Base-by-base conservation (phyloP, 2,888 invertebrate genomes). In the Drosophila borealis region DNA sequence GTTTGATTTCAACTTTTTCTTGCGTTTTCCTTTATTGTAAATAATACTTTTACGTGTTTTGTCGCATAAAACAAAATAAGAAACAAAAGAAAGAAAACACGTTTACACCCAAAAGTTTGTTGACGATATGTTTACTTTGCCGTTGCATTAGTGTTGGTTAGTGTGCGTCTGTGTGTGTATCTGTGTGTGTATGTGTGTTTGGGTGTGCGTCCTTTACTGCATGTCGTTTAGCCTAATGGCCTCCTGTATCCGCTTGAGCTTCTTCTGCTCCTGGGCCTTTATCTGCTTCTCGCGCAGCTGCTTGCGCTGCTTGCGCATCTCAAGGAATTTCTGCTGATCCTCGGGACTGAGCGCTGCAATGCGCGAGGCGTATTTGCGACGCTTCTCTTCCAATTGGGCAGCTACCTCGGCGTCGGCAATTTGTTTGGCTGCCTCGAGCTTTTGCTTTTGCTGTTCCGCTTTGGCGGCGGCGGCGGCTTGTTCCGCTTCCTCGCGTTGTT, bases 311-410 rank as follows among this genome's bases (percentile, higher is more conserved):
- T 88, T 89, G 64, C 92, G 88, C 73, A 85, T 79, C 60, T 91
- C 89, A 25, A 89, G 81, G 80, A 92, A 92, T 63, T 78, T 75
- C 54, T 70, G 66, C 39, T 90, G 92, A 60, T 90, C 88, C 74
- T 92, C 92, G 36, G 91, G 91, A 42, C 88, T 81, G 8, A 92
- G 80, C 0, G 80, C 78, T 10, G 88, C 70, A 17, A 92, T 76
- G 19, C 92, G 89, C 33, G 84, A 77, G 13, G 88, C 84, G 14
- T 92, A 85, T 10, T 84, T 79, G 33, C 84, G 86, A 41, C 83
- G 69, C 57, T 88, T 83, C 56, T 87, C 82, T 29, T 76, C 81
- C 48, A 84, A 60, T 14, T 69, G 54, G 57, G 74, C 64, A 4
- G 72, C 66, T 4, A 84, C 82, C 25, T 78, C 50, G 8, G 79